Evolutionary conservation across 2,113 vertebrate genomes (phyloP), one percentile per base, ranked within the genome.

Genomic region (Hippolais icterina): DNA sequence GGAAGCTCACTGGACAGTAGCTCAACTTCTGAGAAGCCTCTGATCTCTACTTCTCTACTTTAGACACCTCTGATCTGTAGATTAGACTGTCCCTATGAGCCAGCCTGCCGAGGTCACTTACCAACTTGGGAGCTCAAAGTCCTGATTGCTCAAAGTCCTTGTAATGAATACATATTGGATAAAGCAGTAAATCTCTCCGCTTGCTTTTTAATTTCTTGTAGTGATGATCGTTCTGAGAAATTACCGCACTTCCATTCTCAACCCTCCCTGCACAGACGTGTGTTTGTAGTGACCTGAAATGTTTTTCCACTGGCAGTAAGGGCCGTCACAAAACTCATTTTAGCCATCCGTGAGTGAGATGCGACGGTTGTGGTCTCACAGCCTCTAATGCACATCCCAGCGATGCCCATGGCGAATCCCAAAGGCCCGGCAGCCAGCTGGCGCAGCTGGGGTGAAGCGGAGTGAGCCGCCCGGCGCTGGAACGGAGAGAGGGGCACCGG

Each of bases 361-460:
- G 64, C 0, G 33, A 2, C 8, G 22, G 11, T 3, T 14, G 37
- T 20, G 66, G 14, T 35, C 6, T 17, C 64, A 2, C 29, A 5
- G 61, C 5, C 25, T 41, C 31, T 18, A 7, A 8, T 0, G 15
- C 21, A 0, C 2, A 16, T 1, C 31, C n/a, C 71, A 7, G 59
- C 15, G 1, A 2, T 1, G 31, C 27, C 12, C 33, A 0, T 0
- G n/a, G 11, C 1, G n/a, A 4, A 14, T 6, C 10, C 33, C 13
- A 6, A 6, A 11, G n/a, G 31, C 21, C 13, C 3, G 5, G 25
- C 5, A 29, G 31, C 3, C 77, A 11, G 49, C 47, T 1, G 63
- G 1, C 2, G 71, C 29, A 2, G 11, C 1, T 0, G 53, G 3
- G 63, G 8, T 1, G 7, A 3, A 10, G 1, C 20, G 0, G 2